Percentiles rank a stretch among this genome's conserved stretches.
Evolutionary conservation across 2,113 vertebrate species (phyloP).

Genomic region (Edolisoma coerulescens): DNA sequence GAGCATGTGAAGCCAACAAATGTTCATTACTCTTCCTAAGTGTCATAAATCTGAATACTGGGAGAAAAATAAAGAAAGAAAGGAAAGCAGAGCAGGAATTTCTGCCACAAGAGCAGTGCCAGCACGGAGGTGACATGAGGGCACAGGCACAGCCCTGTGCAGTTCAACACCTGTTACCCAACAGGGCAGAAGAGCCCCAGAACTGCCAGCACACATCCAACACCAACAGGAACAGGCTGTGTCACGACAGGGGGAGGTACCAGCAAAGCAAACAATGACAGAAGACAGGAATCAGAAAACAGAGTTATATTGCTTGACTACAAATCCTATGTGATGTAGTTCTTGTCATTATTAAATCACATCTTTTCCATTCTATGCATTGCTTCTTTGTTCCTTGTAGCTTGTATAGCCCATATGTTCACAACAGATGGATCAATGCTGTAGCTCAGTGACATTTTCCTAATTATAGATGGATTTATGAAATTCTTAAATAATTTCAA

Average conservation of each 20-base stretch:
- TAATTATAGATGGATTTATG: not conserved
- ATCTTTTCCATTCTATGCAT: not conserved
- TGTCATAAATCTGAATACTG: not conserved
- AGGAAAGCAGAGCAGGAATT: not conserved
- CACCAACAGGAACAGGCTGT: not conserved
- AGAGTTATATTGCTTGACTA: not conserved
- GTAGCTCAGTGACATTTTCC: not conserved
- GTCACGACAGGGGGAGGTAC: accelerated
- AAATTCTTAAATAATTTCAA: not conserved
- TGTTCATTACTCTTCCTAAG: not conserved
- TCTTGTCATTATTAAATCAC: not conserved
- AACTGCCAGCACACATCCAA: not conserved
- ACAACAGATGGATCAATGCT: not conserved
- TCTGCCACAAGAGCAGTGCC: not conserved
- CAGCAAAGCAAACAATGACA: not conserved
- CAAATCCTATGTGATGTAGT: not conserved
- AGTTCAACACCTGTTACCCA: not conserved
- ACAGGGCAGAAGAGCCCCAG: not conserved
- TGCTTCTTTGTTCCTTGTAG: not conserved
- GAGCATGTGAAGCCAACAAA: not conserved
- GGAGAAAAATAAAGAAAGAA: not conserved
- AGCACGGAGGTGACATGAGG: not conserved
- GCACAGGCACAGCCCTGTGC: not conserved
- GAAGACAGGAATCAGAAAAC: not conserved
- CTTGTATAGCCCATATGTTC: not conserved